Percentiles rank a stretch among this genome's conserved stretches.
These are phyloP conservation scores for Pachydiplax longipennis DNA, from an alignment of 2,888 invertebrate species.

Conservation along the genomic window DNA sequence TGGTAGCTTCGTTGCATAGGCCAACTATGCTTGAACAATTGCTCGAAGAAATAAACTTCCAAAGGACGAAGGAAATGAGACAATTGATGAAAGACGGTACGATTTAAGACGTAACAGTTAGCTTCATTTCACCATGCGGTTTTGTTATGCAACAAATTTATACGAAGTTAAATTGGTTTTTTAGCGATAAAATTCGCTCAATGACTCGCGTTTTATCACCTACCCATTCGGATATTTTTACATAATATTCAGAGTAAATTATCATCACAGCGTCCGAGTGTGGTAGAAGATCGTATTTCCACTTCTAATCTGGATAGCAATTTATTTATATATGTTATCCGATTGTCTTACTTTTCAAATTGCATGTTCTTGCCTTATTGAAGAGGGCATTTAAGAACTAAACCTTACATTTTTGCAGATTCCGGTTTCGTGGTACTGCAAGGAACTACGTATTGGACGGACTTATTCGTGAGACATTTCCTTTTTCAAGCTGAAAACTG, in stretches of 20 bases:
- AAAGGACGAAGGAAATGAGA: slow-evolving; percentile 89
- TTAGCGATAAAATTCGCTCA: neutral
- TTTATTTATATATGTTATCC: too few relatives aligned
- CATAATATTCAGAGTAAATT: too few relatives aligned
- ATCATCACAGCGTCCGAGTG: too few relatives aligned
- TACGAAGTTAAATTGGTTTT: neutral
- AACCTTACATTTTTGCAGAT: slow-evolving; percentile 65
- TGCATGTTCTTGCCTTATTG: too few relatives aligned
- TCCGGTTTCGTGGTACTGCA: slow-evolving; percentile 91
- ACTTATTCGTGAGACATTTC: slow-evolving; percentile 92
- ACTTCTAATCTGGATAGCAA: too few relatives aligned
- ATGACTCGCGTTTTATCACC: too few relatives aligned
- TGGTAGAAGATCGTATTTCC: too few relatives aligned
- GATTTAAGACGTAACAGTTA: slow-evolving; percentile 44
- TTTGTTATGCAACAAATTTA: too few relatives aligned
- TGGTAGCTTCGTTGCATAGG: slow-evolving; percentile 58
- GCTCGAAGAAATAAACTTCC: slow-evolving; percentile 90
- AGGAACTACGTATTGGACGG: slow-evolving; percentile 95
- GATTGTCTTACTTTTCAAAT: too few relatives aligned
- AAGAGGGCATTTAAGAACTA: neutral
- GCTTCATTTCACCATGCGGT: too few relatives aligned
- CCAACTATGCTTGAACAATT: slow-evolving; percentile 84
- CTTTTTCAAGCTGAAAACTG: slow-evolving; percentile 87
- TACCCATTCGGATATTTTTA: too few relatives aligned
- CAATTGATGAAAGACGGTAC: slow-evolving; percentile 87